phyloP scores from a whole-genome alignment of 2,113 vertebrate genomes.

The Aphelocoma coerulescens region DNA sequence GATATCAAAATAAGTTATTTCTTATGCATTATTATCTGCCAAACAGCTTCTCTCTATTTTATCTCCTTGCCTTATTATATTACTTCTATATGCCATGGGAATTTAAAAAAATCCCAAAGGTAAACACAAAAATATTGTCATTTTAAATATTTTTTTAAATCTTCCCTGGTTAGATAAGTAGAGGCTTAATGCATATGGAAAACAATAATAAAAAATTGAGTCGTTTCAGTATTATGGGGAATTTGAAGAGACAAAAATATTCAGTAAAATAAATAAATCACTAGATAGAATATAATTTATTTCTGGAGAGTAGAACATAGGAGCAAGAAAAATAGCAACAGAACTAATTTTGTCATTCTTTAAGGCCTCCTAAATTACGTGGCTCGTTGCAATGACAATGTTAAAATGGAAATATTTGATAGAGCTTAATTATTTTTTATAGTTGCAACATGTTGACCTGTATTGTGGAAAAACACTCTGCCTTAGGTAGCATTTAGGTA shows the following conservation, averaged over 20 bases:
- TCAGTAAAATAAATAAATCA: neutral
- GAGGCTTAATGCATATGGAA: neutral
- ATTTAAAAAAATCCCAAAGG: accelerated
- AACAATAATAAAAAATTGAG: neutral
- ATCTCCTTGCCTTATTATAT: neutral
- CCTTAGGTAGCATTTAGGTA: neutral
- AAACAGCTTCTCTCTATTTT: neutral
- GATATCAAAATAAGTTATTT: neutral
- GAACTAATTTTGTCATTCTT: neutral
- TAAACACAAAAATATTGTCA: neutral
- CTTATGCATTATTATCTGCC: neutral
- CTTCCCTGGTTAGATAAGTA: neutral
- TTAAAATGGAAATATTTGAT: neutral
- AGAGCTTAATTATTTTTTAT: neutral
- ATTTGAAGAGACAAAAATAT: neutral
- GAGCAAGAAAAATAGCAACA: neutral
- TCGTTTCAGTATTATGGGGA: neutral
- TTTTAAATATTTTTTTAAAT: neutral
- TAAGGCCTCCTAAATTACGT: neutral
- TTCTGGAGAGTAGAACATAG: neutral
- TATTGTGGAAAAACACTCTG: neutral
- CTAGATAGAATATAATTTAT: neutral
- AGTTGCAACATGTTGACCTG: neutral
- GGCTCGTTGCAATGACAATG: neutral
- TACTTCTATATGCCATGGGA: neutral